Evolutionary conservation across 2,113 vertebrate species (phyloP), one percentile per base, ranked within the genome.

Genomic region (Cephalopterus ornatus): DNA sequence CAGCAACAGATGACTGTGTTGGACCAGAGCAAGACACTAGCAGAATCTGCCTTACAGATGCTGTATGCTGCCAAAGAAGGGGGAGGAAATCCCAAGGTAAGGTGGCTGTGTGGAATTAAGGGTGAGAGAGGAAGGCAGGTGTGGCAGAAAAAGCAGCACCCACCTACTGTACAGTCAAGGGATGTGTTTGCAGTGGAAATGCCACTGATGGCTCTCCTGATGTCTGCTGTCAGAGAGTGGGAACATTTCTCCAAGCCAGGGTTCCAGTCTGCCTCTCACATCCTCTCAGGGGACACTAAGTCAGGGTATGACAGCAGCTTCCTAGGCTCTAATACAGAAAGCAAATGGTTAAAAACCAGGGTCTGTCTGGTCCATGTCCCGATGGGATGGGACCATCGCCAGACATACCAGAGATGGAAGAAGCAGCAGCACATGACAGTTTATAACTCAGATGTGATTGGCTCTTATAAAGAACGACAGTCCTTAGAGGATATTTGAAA

Each of bases 61-160:
- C 96, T 99, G 15, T 99, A 99, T 0, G 99, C 99, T 11, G 99
- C 99, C 92, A 99, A 99, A 93, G 99, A 99, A 97, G 99, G 99
- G 4, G 99, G 99, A 9, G 99, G 99, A 61, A 99, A 99, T 95
- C 99, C 99, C 72, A 99, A 99, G 99, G 99, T 99, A 98, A 2
- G 4, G 23, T 58, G 39, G 8, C 14, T 10, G 12, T 37, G 7
- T 76, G 20, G 58, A 18, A 2, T 27, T 49, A 22, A 37, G 32
- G 71, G 20, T 3, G 16, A 3, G 17, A 50, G 30, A 30, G 5
- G 33, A 80, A 37, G 28, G 47, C 28, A 33, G 9, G 5, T 0
- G 1, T 6, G 7, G 30, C 52, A 46, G 33, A 28, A 67, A 37
- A 61, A 7, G 3, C 39, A 82, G 23, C 14, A 65, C 0, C 0